A percentile compares a stretch with the other conserved stretches of the same genome.
phyloP scores from a whole-genome alignment of 2,797 vertebrate genomes.

The Bovichtus diacanthus region DNA sequence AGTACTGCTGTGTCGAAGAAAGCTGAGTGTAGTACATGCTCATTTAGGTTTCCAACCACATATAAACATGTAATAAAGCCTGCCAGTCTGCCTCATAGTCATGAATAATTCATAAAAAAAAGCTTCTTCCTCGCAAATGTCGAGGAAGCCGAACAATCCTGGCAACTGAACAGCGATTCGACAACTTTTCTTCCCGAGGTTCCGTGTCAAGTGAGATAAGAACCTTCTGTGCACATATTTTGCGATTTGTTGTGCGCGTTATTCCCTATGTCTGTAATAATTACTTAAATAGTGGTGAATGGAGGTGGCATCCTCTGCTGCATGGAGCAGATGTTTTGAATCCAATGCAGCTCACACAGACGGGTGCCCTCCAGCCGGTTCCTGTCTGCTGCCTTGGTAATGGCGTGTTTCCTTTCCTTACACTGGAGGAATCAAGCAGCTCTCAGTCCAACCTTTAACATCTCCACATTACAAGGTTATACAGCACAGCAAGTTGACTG shows the following conservation, averaged over 20 bases:
- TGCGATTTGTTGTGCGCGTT: conserved; percentile 50
- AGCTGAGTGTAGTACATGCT: conserved; percentile 8
- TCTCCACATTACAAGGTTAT: conserved; percentile 68
- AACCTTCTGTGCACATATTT: conserved; percentile 29
- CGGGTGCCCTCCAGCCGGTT: conserved; percentile 84
- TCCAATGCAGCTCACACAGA: conserved; percentile 75
- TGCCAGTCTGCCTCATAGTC: not conserved
- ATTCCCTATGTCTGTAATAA: conserved; percentile 50
- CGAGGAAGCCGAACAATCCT: conserved; percentile 10
- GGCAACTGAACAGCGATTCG: not conserved
- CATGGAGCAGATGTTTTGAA: conserved; percentile 84
- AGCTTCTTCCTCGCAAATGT: not conserved
- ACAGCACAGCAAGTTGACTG: conserved; percentile 45
- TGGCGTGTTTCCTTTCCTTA: conserved; percentile 78
- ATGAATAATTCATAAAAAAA: not conserved
- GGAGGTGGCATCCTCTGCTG: conserved; percentile 71
- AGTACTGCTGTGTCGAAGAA: conserved; percentile 13
- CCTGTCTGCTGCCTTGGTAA: conserved; percentile 83
- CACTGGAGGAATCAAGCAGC: conserved; percentile 63
- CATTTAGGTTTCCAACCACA: not conserved
- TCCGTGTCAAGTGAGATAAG: conserved; percentile 5
- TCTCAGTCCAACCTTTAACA: conserved; percentile 60
- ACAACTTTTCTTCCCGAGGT: not conserved
- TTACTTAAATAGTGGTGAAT: conserved; percentile 70
- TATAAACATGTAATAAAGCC: not conserved